Percentiles rank a stretch among this genome's conserved stretches.
phyloP scores from a whole-genome alignment of 2,888 invertebrate genomes.

The Crocallis elinguaria region DNA sequence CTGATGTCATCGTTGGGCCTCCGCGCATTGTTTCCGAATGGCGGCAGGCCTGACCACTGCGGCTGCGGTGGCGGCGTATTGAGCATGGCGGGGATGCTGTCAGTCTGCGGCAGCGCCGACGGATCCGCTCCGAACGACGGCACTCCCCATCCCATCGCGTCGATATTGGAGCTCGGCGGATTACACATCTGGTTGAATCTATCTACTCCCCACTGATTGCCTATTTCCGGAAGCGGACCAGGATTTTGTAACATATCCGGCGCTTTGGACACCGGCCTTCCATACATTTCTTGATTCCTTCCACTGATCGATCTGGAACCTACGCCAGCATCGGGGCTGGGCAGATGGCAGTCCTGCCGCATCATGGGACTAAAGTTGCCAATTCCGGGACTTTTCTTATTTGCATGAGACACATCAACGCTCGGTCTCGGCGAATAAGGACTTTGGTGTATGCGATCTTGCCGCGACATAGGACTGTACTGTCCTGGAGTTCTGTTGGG shows the following conservation, averaged over 20 bases:
- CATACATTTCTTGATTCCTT: slow-evolving; percentile 17
- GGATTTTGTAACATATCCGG: slow-evolving; percentile 59
- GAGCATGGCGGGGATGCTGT: slow-evolving; percentile 58
- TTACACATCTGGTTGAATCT: slow-evolving; percentile 59
- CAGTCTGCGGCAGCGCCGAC: slow-evolving; percentile 48
- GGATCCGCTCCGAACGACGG: slow-evolving; percentile 53
- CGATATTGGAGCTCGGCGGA: slow-evolving; percentile 56
- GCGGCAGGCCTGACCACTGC: slow-evolving; percentile 63
- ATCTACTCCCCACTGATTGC: slow-evolving; percentile 65
- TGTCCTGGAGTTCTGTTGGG: slow-evolving; percentile 73
- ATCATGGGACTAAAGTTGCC: slow-evolving; percentile 76
- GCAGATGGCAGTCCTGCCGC: slow-evolving; percentile 72
- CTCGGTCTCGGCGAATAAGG: slow-evolving; percentile 77
- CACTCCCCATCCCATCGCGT: slow-evolving; percentile 69
- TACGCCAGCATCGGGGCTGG: slow-evolving; percentile 65
- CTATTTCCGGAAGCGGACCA: slow-evolving; percentile 57
- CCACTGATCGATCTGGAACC: background rate
- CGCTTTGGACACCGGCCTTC: slow-evolving; percentile 51
- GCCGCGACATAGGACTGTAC: slow-evolving; percentile 77
- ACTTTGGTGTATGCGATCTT: slow-evolving; percentile 71
- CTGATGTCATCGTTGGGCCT: slow-evolving; percentile 56
- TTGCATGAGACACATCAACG: slow-evolving; percentile 64
- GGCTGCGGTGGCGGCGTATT: slow-evolving; percentile 68
- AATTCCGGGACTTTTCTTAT: slow-evolving; percentile 74
- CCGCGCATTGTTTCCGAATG: slow-evolving; percentile 61